These are phyloP conservation scores for Terrapene triunguis DNA, from an alignment of 2,113 vertebrate species.

Conservation along the genomic window DNA sequence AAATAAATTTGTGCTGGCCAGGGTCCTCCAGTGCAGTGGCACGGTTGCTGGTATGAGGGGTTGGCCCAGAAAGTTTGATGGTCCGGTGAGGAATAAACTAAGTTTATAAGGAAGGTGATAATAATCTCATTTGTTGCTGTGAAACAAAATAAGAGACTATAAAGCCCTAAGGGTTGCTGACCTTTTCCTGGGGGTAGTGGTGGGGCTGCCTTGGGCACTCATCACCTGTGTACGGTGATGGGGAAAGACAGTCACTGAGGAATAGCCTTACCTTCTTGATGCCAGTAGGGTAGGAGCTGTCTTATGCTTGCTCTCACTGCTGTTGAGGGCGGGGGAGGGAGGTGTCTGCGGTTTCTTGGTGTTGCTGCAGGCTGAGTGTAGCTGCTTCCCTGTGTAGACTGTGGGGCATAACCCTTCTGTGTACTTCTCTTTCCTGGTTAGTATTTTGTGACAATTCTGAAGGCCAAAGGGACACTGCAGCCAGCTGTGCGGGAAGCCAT, in stretches of 20 bases:
- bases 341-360: background rate
- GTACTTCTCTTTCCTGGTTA: slow-evolving; percentile 59
- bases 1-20: no score
- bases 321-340: background rate
- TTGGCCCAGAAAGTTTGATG: no score
- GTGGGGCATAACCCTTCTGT: background rate
- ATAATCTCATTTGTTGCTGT: no score
- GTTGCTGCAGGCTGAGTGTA: background rate
- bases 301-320: background rate
- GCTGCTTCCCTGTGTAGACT: background rate
- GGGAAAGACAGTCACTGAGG: background rate
- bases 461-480: slow-evolving; percentile 91
- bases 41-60: no score
- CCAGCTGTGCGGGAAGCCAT: slow-evolving; percentile 85
- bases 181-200: background rate
- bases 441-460: slow-evolving; percentile 90
- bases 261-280: background rate
- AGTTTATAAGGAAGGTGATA: no score
- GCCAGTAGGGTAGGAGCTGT: background rate
- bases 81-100: no score
- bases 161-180: no score
- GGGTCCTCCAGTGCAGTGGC: no score
- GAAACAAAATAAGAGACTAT: no score
- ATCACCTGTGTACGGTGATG: accelerated
- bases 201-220: background rate